Conservation (phyloP, 2,888 invertebrate genomes). For the Hofmannophila pseudospretella region DNA sequence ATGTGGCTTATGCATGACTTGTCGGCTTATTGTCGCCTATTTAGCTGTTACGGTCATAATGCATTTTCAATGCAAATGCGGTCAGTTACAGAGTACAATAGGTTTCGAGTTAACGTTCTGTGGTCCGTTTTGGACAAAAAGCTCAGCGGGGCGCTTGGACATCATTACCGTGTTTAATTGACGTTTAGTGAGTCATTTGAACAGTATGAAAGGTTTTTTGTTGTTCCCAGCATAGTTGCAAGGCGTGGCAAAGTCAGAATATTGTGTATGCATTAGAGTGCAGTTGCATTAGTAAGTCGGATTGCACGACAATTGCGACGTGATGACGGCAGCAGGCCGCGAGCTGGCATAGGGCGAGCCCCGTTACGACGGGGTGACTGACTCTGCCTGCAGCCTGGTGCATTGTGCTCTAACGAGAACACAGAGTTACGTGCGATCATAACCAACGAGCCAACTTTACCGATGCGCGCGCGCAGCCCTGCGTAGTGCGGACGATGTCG, state of each 20-base stretch:
- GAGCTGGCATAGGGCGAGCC: slow-evolving; percentile 68
- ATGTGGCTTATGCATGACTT: too few relatives aligned
- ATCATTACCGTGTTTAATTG: slow-evolving; percentile 28
- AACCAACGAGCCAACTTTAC: slow-evolving; percentile 56
- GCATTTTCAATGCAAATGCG: slow-evolving; percentile 12
- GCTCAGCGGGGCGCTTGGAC: slow-evolving; percentile 49
- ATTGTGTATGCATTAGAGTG: slow-evolving; percentile 52
- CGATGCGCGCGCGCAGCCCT: slow-evolving; percentile 23
- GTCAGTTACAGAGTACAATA: slow-evolving; percentile 25
- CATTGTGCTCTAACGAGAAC: slow-evolving; percentile 77
- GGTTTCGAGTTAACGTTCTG: slow-evolving; percentile 25
- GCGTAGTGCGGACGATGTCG: slow-evolving; percentile 6
- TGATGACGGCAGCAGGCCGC: slow-evolving; percentile 51
- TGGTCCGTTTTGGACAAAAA: slow-evolving; percentile 37
- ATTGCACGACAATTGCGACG: slow-evolving; percentile 59
- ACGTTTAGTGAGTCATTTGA: slow-evolving; percentile 12
- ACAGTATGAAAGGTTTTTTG: slow-evolving; percentile 16
- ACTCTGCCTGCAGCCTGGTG: slow-evolving; percentile 73
- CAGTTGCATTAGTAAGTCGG: slow-evolving; percentile 59
- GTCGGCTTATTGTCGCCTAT: slow-evolving; percentile 12
- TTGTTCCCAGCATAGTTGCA: slow-evolving; percentile 21
- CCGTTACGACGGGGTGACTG: slow-evolving; percentile 76
- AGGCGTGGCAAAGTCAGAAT: slow-evolving; percentile 24
- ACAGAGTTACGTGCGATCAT: slow-evolving; percentile 65
- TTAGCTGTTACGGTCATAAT: slow-evolving; percentile 11